phyloP scores from a whole-genome alignment of 2,888 invertebrate species.

The Megalurothrips usitatus region DNA sequence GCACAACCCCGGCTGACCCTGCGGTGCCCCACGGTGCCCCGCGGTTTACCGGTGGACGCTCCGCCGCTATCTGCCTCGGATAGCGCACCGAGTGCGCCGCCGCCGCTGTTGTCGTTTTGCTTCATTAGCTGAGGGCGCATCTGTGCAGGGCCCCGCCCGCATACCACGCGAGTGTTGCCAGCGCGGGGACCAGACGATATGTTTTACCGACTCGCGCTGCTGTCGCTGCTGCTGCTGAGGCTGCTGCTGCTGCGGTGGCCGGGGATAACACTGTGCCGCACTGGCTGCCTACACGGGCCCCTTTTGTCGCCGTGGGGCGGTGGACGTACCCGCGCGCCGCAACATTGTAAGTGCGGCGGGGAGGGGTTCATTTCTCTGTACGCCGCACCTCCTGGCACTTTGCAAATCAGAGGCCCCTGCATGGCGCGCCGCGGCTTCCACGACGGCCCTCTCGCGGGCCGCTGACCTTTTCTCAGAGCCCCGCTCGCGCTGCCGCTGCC shows the following conservation, averaged over 20 bases:
- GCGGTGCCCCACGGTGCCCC: neutral
- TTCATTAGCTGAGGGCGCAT: neutral
- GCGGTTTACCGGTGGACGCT: neutral
- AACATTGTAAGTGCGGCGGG: neutral
- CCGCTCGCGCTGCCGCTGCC: no score
- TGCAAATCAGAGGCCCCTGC: slow-evolving; percentile 13
- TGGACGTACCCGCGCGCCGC: neutral
- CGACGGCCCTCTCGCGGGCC: neutral
- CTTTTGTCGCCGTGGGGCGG: no score
- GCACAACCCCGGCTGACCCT: neutral
- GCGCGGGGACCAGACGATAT: no score
- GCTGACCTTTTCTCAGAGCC: neutral
- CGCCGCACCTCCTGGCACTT: neutral
- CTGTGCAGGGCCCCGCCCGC: neutral
- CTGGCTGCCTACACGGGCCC: no score
- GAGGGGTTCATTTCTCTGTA: no score
- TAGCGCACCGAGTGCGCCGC: neutral
- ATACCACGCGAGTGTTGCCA: slow-evolving; percentile 1
- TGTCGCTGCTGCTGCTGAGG: neutral
- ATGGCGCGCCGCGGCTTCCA: no score
- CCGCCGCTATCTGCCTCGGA: neutral
- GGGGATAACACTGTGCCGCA: no score
- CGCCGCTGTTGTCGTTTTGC: neutral
- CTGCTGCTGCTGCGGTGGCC: no score
- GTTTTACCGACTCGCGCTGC: neutral